phyloP scores from a whole-genome alignment of 2,797 vertebrate genomes.

The Adelosebastes latens region DNA sequence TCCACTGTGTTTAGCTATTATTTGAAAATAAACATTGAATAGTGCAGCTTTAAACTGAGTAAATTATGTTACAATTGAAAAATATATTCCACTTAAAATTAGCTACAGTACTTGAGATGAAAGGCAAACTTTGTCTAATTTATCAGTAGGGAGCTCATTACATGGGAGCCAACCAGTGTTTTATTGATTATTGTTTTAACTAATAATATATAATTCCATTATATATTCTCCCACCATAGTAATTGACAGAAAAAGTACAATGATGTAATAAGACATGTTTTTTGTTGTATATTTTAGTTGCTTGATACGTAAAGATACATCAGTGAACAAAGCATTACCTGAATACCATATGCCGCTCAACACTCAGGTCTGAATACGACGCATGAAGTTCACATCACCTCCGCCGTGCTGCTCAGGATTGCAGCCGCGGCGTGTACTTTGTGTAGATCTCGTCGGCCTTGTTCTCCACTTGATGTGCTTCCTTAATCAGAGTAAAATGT shows the following conservation, averaged over 20 bases:
- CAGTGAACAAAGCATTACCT: background rate
- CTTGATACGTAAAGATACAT: background rate
- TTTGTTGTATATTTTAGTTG: background rate
- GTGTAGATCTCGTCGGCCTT: conserved; percentile 25
- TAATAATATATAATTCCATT: background rate
- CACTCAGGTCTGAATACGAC: background rate
- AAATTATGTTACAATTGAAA: background rate
- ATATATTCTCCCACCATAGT: background rate
- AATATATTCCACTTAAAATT: background rate
- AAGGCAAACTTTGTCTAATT: background rate
- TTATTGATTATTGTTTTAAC: background rate
- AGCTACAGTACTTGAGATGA: background rate
- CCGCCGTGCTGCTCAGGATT: background rate
- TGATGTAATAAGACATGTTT: background rate
- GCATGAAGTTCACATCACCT: background rate
- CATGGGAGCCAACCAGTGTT: background rate
- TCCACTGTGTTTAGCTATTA: background rate
- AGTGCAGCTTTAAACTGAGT: background rate
- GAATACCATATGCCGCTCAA: background rate
- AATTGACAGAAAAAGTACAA: background rate
- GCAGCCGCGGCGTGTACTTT: conserved; percentile 13
- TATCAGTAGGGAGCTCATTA: too few species aligned
- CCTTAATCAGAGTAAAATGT: conserved; percentile 75
- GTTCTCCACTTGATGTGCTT: conserved; percentile 45
- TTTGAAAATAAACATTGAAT: background rate